Evolutionary conservation across 64 coral and sea anemone genomes (phyloP).

Genomic region (Stylophora pistillata): DNA sequence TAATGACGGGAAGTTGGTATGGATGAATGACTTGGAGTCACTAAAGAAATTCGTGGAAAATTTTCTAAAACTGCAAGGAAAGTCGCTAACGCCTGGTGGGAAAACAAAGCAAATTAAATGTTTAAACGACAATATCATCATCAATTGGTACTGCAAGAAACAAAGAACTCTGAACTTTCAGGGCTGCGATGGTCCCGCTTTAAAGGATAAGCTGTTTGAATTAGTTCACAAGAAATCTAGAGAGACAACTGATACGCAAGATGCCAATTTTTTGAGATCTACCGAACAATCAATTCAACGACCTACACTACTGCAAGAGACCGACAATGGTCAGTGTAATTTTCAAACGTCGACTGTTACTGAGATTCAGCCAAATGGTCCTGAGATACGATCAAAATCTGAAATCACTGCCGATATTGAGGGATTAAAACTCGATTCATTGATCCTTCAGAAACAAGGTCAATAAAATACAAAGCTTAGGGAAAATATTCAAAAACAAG

Average conservation of each 20-base stretch:
- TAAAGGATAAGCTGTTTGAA: no score
- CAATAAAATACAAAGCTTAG: constrained; percentile 17
- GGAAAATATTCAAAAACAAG: not conserved
- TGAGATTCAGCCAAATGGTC: not conserved
- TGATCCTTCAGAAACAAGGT: constrained; percentile 4
- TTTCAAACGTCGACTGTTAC: not conserved
- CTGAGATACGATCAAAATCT: not conserved
- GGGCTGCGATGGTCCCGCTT: no score
- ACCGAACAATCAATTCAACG: not conserved
- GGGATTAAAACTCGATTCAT: constrained; percentile 16
- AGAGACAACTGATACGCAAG: not conserved
- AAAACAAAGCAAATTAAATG: no score
- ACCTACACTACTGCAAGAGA: constrained; percentile 2
- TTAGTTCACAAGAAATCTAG: not conserved
- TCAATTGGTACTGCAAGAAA: no score
- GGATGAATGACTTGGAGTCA: no score
- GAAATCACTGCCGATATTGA: not conserved
- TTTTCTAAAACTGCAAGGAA: no score
- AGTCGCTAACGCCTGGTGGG: no score
- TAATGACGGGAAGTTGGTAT: no score
- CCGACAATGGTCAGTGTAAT: not conserved
- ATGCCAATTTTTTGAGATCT: not conserved
- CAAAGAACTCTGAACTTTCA: no score
- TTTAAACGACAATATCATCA: no score
- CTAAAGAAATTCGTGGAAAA: no score